Evolutionary conservation across 2,113 vertebrate species (phyloP).

Genomic region (Ptilonorhynchus violaceus): DNA sequence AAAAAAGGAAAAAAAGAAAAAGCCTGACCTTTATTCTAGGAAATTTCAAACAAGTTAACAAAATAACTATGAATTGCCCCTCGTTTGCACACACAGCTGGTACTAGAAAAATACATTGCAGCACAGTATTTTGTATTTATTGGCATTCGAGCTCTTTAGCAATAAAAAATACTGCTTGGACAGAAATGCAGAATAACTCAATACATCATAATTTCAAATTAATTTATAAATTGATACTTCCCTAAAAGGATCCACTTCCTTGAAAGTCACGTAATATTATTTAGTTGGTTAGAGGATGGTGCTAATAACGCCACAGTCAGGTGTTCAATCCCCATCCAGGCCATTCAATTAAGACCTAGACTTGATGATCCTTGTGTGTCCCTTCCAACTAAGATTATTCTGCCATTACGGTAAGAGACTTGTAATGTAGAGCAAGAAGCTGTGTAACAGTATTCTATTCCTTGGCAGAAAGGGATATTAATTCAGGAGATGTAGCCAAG

Average conservation of each 20-base stretch:
- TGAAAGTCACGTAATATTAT: not conserved
- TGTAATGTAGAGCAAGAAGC: not conserved
- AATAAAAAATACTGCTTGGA: not conserved
- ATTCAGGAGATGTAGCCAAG: slow-evolving; percentile 54
- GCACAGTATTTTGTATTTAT: not conserved
- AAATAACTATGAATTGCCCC: not conserved
- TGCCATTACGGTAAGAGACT: not conserved
- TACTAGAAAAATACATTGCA: not conserved
- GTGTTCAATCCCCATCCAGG: not conserved
- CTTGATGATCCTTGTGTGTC: not conserved
- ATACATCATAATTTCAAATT: not conserved
- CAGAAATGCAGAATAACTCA: not conserved
- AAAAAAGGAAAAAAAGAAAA: not conserved
- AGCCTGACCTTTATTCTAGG: not conserved
- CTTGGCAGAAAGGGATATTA: slow-evolving; percentile 33
- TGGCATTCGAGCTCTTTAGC: not conserved
- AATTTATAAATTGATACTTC: not conserved
- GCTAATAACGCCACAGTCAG: fast-evolving
- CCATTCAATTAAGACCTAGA: not conserved
- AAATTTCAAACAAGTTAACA: not conserved
- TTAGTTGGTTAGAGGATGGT: not conserved
- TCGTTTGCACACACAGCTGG: not conserved
- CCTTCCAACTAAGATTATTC: not conserved
- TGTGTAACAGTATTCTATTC: slow-evolving; percentile 3
- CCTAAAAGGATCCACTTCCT: not conserved